Evolutionary conservation across 1,140 invertebrate genomes (phyloP), one percentile per base, ranked within the genome.

Genomic region (Trichonephila inaurata): DNA sequence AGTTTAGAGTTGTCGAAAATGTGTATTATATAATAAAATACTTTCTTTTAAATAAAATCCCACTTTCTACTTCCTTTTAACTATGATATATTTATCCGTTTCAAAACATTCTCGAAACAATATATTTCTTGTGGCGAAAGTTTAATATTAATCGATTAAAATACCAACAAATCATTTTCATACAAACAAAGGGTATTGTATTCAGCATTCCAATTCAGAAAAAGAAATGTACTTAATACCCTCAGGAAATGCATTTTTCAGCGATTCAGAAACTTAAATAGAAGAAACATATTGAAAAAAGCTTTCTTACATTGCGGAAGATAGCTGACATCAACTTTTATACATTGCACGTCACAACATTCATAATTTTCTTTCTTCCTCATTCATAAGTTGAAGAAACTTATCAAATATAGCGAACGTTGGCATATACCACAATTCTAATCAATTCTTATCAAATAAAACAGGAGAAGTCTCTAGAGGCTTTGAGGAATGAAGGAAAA

Each of bases 391-490:
- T 69, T 72, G 62, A 58, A 72, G 62, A 72, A 89, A 89, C 66
- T 89, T 89, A 89, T 89, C 87, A 89, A 66, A 89, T n/a, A 89
- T 72, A 51, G 66, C 64, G 62, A 24, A 72, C 64, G 64, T 72
- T 89, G 58, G 58, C 87, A 72, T 66, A 89, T 51, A 61, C 64
- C 40, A 33, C 64, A 89, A 89, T 89, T 89, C 66, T 89, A 89
- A 89, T 89, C 87, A 89, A 89, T 89, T 72, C 64, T 89, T 89
- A 89, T 89, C 62, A 89, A 89, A 89, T 89, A 89, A 89, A 89
- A 89, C 87, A 89, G 64, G 62, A 72, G 87, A 51, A 89, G 24
- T 87, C 85, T 28, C 85, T 4, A 33, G 66, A 69, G 87, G 28
- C n/a, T 40, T 51, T n/a, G 19, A 21, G 87, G 87, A n/a, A 89